Conservation (phyloP, 1,140 invertebrate genomes). For the Limonius californicus region DNA sequence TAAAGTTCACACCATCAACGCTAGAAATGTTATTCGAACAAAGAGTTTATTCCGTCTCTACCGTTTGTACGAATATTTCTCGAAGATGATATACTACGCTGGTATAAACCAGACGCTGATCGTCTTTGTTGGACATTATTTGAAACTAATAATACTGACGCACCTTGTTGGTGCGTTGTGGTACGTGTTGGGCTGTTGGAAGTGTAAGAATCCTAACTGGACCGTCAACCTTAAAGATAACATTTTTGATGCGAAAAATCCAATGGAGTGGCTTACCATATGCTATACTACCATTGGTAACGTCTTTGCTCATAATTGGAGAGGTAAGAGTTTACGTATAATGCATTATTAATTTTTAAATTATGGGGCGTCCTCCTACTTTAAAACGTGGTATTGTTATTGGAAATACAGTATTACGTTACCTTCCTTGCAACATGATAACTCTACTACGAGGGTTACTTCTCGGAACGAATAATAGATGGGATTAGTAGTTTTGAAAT, state of each 20-base stretch:
- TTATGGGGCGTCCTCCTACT: no score
- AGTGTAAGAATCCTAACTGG: conserved; percentile 1
- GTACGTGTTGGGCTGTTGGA: background rate
- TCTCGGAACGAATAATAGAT: no score
- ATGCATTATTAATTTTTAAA: no score
- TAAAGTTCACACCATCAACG: background rate
- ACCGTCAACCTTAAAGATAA: background rate
- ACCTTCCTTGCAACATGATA: no score
- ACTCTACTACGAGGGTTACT: no score
- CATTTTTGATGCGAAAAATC: background rate
- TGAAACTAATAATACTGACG: background rate
- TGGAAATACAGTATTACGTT: no score
- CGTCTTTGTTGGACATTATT: background rate
- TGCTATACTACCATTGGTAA: background rate
- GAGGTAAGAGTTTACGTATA: no score
- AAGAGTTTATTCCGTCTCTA: background rate
- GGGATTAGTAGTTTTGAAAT: no score
- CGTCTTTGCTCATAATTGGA: background rate
- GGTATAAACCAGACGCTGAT: background rate
- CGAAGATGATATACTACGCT: background rate
- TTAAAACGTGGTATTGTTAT: no score
- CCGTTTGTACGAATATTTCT: background rate
- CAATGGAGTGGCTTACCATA: background rate
- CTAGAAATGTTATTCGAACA: background rate
- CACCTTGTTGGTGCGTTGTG: background rate